phyloP scores from a whole-genome alignment of 2,888 invertebrate genomes.

The Phyllotreta striolata region DNA sequence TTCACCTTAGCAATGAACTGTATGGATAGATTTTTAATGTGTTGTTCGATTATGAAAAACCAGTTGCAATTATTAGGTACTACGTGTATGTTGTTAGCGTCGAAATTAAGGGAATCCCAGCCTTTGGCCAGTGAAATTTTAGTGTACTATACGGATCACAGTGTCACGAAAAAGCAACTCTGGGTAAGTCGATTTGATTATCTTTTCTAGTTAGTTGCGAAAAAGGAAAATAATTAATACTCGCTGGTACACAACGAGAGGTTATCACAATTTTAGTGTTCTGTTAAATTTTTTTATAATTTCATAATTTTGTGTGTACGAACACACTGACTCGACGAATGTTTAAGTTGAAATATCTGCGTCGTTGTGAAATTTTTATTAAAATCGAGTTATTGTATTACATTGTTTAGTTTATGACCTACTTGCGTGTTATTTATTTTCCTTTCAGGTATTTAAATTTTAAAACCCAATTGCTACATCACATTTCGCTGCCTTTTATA shows the following conservation, averaged over 20 bases:
- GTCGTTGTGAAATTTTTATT: too few species aligned
- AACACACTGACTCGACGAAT: constrained; percentile 2
- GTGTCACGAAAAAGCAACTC: constrained; percentile 84
- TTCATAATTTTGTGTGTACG: too few species aligned
- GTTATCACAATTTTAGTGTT: too few species aligned
- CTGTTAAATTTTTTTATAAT: too few species aligned
- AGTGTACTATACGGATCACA: constrained; percentile 93
- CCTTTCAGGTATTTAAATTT: too few species aligned
- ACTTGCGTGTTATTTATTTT: too few species aligned
- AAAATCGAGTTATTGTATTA: too few species aligned
- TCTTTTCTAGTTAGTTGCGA: neutral
- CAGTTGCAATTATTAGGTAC: constrained; percentile 93
- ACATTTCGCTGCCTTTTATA: too few species aligned
- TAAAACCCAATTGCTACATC: too few species aligned
- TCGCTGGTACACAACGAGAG: too few species aligned
- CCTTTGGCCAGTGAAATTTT: constrained; percentile 83
- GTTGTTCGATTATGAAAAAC: constrained; percentile 81
- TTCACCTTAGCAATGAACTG: constrained; percentile 92
- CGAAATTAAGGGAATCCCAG: constrained; percentile 88
- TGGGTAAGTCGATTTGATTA: constrained; percentile 74
- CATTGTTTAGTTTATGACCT: too few species aligned
- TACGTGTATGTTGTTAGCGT: constrained; percentile 90
- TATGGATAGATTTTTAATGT: constrained; percentile 91
- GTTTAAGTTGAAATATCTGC: neutral
- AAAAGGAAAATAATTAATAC: too few species aligned